Conservation (phyloP, 2,797 vertebrate species). For the Spondyliosoma cantharus region DNA sequence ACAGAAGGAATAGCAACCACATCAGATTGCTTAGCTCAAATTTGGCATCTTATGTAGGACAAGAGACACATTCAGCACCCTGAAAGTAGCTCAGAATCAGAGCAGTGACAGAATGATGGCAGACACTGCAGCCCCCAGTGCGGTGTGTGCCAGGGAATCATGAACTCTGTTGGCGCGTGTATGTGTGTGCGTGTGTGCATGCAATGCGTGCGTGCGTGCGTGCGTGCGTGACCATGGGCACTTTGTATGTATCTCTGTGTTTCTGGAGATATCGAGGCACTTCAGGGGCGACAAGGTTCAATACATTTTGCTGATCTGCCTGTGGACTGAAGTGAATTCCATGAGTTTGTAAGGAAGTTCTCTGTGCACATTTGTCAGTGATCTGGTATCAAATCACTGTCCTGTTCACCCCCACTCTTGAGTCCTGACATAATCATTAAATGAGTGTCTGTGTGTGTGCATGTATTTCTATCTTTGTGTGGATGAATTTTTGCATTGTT, state of each 20-base stretch:
- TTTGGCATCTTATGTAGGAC: slow-evolving; percentile 31
- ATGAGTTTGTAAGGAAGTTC: slow-evolving; percentile 17
- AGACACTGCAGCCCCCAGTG: slow-evolving; percentile 56
- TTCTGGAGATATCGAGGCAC: slow-evolving; percentile 32
- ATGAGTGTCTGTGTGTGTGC: slow-evolving; percentile 1
- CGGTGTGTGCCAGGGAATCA: slow-evolving; percentile 50
- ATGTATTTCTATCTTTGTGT: slow-evolving; percentile 12
- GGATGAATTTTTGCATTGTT: slow-evolving; percentile 15
- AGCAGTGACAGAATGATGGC: slow-evolving; percentile 75
- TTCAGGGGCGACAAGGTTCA: slow-evolving; percentile 10
- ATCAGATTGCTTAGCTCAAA: slow-evolving; percentile 37
- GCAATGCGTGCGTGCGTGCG: slow-evolving; percentile 6
- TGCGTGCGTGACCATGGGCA: background rate
- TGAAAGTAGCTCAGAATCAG: slow-evolving; percentile 60
- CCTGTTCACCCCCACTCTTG: slow-evolving; percentile 9
- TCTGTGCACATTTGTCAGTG: slow-evolving; percentile 33
- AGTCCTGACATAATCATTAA: slow-evolving; percentile 20
- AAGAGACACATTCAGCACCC: slow-evolving; percentile 64
- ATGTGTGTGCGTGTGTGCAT: slow-evolving; percentile 13
- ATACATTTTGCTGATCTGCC: slow-evolving; percentile 23
- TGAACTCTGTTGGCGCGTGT: slow-evolving; percentile 36
- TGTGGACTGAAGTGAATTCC: slow-evolving; percentile 33
- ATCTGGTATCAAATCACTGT: slow-evolving; percentile 25
- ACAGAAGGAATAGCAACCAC: slow-evolving; percentile 20
- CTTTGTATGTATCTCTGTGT: background rate